A percentile compares a stretch with the other conserved stretches of the same genome.
Conservation (phyloP, 2,888 invertebrate genomes). For the Blera fallax region DNA sequence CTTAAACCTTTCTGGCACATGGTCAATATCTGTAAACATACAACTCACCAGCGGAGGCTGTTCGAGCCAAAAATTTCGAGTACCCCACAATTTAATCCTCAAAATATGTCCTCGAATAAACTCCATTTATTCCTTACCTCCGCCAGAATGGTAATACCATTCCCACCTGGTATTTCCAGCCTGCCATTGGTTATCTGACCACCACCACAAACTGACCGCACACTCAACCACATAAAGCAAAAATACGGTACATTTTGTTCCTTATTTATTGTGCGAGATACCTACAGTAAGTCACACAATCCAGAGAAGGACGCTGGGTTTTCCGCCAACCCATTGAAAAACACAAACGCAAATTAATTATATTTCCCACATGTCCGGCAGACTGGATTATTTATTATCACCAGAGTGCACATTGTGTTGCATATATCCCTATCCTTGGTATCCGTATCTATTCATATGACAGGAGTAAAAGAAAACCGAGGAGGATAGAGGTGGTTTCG, state of each 20-base stretch:
- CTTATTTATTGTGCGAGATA: no score
- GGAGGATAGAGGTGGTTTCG: not conserved
- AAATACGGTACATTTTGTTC: not conserved
- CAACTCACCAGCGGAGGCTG: no score
- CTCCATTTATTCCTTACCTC: not conserved
- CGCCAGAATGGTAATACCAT: not conserved
- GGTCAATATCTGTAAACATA: no score
- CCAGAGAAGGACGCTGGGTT: not conserved
- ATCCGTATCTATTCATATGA: not conserved
- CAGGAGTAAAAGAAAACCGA: not conserved
- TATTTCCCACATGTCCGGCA: constrained; percentile 34
- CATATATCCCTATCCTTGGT: not conserved
- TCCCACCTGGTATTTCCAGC: not conserved
- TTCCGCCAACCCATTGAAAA: constrained; percentile 23
- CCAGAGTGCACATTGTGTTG: not conserved
- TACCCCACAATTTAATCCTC: no score
- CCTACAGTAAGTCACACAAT: no score
- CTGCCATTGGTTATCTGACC: not conserved
- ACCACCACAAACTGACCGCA: constrained; percentile 1
- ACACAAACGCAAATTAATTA: constrained; percentile 38
- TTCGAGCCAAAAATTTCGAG: no score
- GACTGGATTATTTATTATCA: constrained; percentile 43
- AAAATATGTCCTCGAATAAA: no score
- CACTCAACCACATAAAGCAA: not conserved
- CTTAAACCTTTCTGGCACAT: no score